Conservation (phyloP, 2,888 invertebrate species). For the Drosophila crucigera region DNA sequence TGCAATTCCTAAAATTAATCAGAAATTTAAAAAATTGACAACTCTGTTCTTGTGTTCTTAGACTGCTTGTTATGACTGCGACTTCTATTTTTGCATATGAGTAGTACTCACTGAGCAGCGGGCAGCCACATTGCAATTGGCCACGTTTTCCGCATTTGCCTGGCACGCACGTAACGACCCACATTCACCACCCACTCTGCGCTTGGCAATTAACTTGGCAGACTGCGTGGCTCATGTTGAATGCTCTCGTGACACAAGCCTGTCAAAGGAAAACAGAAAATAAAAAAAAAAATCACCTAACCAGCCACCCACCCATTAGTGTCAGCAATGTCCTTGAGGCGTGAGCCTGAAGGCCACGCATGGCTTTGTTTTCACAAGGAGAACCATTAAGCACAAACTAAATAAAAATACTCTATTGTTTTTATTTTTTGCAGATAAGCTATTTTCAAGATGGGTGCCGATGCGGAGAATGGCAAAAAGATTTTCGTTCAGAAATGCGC, state of each 20-base stretch:
- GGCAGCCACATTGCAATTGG: conserved; percentile 44
- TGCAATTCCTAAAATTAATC: background rate
- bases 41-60: conserved; percentile 4
- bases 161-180: conserved; percentile 56
- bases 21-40: background rate
- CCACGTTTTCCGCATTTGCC: conserved; percentile 56
- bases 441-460: conserved; percentile 89
- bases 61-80: conserved; percentile 32
- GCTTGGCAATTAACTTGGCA: conserved; percentile 65
- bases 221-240: conserved; percentile 62
- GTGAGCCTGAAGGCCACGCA: conserved; percentile 47
- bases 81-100: conserved; percentile 48
- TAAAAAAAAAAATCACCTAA: background rate
- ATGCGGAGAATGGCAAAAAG: conserved; percentile 98
- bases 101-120: conserved; percentile 2
- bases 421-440: conserved; percentile 23
- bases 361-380: conserved; percentile 33
- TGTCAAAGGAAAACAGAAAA: conserved; percentile 1
- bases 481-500: conserved; percentile 97
- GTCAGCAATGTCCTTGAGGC: conserved; percentile 64
- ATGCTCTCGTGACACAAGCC: conserved; percentile 47
- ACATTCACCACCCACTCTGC: conserved; percentile 42
- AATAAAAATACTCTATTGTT: conserved; percentile 6
- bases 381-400: conserved; percentile 24
- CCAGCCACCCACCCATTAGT: conserved; percentile 17